Base-by-base conservation (phyloP, 2,888 invertebrate species). In the Epinotia brunnichana region DNA sequence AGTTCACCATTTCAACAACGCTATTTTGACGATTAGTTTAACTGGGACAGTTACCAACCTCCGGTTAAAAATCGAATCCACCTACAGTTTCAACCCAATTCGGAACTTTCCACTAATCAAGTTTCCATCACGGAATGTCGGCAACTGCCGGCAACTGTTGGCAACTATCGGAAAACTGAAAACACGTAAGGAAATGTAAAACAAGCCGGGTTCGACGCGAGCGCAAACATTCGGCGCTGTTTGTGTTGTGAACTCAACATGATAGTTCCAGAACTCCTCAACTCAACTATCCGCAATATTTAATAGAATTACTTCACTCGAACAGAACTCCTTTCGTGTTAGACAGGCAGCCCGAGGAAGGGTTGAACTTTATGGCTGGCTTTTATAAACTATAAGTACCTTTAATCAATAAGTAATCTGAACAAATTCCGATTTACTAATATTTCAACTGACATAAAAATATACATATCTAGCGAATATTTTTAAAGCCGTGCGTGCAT, bases 151-250 rank as follows among this genome's bases (percentile, higher is more conserved):
- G 63, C 17, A 51, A 51, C 51, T 63, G n/a, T 13, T 62, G 17
- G 51, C 17, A 63, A 63, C 51, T 63, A 63, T 63, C n/a, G 64
- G 64, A 11, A 64, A 64, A 64, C 64, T 64, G 53, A 9, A 21
- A 64, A 54, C 64, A 54, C 39, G 64, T 64, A 53, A 15, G 51
- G 35, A 35, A 53, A 51, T 53, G 51, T 57, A 57, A 29, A 57
- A 35, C 19, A 64, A 53, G 10, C 48, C 21, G 41, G 35, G n/a
- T 1, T 53, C 13, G 61, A 19, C 9, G 41, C 5, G n/a, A 21
- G 21, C 21, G 21, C 61, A 44, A 44, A 61, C 41, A 61, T 61
- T 44, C n/a, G 48, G 7, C n/a, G 41, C 15, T 61, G 44, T 61
- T 41, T 44, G 41, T 21, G 21, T 44, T 61, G 13, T n/a, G 19